phyloP scores from a whole-genome alignment of 2,797 vertebrate species.

The Vespertilio murinus region DNA sequence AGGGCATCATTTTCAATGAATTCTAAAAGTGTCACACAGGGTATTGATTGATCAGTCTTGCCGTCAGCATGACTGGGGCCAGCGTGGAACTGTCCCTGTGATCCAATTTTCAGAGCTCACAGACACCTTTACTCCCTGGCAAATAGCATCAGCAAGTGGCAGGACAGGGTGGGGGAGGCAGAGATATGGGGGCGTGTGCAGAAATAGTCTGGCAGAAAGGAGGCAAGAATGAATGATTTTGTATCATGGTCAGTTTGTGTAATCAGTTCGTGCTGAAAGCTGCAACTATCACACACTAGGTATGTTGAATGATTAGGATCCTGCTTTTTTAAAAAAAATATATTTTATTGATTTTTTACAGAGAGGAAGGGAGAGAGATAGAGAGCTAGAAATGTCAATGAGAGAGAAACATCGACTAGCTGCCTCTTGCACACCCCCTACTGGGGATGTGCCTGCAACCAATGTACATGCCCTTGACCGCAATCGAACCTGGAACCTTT shows the following conservation, averaged over 20 bases:
- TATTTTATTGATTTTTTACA: no score
- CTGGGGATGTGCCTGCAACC: no score
- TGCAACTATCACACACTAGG: slow-evolving; percentile 50
- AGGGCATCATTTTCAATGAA: slow-evolving; percentile 86
- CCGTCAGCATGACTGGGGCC: slow-evolving; percentile 89
- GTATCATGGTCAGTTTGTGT: slow-evolving; percentile 57
- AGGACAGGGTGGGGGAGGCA: slow-evolving; percentile 40
- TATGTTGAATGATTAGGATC: neutral
- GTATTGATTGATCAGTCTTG: slow-evolving; percentile 92
- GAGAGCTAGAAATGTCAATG: no score
- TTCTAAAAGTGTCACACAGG: slow-evolving; percentile 86
- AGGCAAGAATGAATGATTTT: slow-evolving; percentile 13
- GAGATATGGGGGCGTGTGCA: slow-evolving; percentile 46
- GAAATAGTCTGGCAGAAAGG: neutral
- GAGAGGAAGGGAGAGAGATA: no score
- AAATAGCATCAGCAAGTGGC: slow-evolving; percentile 83
- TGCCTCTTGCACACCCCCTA: no score
- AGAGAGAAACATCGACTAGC: no score
- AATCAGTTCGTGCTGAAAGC: slow-evolving; percentile 65
- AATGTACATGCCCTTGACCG: no score
- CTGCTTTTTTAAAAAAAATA: no score
- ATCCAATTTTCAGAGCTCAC: slow-evolving; percentile 94
- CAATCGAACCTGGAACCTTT: no score
- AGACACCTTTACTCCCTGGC: slow-evolving; percentile 89
- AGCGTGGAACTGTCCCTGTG: slow-evolving; percentile 91